These are phyloP conservation scores for Saturnia japonica DNA, from an alignment of 2,888 invertebrate genomes.

Conservation along the genomic window DNA sequence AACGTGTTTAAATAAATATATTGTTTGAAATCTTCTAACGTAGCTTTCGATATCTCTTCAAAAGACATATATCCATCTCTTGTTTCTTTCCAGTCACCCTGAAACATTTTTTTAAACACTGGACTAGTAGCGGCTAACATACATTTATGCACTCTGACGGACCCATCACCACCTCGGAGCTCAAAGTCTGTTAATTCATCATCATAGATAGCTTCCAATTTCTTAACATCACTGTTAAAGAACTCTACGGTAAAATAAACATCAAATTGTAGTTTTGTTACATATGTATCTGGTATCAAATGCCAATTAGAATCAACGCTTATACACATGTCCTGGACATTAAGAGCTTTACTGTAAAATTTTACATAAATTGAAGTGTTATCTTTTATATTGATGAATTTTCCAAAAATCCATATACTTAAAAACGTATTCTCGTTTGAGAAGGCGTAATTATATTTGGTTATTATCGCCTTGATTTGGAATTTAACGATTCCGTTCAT, in stretches of 20 bases:
- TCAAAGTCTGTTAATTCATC: slow-evolving; percentile 56
- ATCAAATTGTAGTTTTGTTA: neutral
- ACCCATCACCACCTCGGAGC: slow-evolving; percentile 51
- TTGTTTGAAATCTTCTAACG: slow-evolving; percentile 50
- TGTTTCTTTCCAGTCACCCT: slow-evolving; percentile 52
- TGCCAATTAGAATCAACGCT: neutral
- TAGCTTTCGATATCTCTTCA: slow-evolving; percentile 43
- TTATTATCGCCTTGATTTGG: neutral
- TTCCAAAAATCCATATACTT: too few relatives aligned
- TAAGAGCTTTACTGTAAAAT: neutral
- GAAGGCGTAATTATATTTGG: too few relatives aligned
- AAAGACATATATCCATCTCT: slow-evolving; percentile 48
- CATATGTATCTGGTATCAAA: neutral
- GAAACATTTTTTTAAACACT: slow-evolving; percentile 50
- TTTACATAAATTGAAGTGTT: neutral
- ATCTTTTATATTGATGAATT: neutral
- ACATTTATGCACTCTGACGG: slow-evolving; percentile 52
- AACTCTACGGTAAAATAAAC: neutral
- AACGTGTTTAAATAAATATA: slow-evolving; percentile 51
- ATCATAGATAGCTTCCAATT: slow-evolving; percentile 39
- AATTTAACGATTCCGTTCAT: neutral
- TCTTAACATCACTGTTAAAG: neutral
- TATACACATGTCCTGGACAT: neutral
- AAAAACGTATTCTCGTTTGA: too few relatives aligned
- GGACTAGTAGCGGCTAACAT: slow-evolving; percentile 55